These are phyloP conservation scores for Xanthorhoe spadicearia DNA, from an alignment of 2,888 invertebrate species.

Conservation along the genomic window DNA sequence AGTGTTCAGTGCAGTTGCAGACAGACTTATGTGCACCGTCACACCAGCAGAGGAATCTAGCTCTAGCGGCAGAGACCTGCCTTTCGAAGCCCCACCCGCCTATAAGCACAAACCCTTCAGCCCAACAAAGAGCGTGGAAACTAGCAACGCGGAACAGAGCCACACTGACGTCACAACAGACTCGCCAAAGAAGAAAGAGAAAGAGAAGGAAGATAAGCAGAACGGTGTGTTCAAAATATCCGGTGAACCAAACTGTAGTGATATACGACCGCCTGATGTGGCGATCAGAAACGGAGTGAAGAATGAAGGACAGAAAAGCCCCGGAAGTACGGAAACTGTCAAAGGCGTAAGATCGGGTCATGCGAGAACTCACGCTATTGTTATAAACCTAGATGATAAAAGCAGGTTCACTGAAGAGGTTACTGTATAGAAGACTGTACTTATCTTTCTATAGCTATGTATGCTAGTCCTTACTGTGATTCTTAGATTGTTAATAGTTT, in stretches of 20 bases:
- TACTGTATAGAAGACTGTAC: conserved; percentile 84
- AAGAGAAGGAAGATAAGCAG: conserved; percentile 66
- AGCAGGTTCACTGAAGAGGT: conserved; percentile 93
- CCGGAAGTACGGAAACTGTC: conserved; percentile 70
- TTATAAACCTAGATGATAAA: conserved; percentile 92
- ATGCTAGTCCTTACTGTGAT: conserved; percentile 79
- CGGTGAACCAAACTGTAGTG: conserved; percentile 77
- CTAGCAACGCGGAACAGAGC: conserved; percentile 72
- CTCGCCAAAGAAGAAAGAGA: conserved; percentile 71
- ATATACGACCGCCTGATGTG: conserved; percentile 74
- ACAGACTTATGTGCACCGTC: conserved; percentile 80
- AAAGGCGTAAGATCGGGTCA: conserved; percentile 85
- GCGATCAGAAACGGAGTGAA: conserved; percentile 67
- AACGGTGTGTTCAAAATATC: conserved; percentile 80
- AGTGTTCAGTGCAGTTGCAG: conserved; percentile 82
- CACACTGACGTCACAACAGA: conserved; percentile 77
- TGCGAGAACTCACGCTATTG: conserved; percentile 90
- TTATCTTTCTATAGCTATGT: conserved; percentile 45
- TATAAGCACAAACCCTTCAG: conserved; percentile 81
- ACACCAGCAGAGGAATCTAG: conserved; percentile 81
- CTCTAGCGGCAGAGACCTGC: conserved; percentile 78
- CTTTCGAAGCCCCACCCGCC: conserved; percentile 77
- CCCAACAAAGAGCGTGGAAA: conserved; percentile 72
- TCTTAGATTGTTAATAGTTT: conserved; percentile 54
- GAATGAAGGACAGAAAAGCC: conserved; percentile 73